phyloP scores from a whole-genome alignment of 2,113 vertebrate genomes.

The Cryptoleucopteryx plumbea region DNA sequence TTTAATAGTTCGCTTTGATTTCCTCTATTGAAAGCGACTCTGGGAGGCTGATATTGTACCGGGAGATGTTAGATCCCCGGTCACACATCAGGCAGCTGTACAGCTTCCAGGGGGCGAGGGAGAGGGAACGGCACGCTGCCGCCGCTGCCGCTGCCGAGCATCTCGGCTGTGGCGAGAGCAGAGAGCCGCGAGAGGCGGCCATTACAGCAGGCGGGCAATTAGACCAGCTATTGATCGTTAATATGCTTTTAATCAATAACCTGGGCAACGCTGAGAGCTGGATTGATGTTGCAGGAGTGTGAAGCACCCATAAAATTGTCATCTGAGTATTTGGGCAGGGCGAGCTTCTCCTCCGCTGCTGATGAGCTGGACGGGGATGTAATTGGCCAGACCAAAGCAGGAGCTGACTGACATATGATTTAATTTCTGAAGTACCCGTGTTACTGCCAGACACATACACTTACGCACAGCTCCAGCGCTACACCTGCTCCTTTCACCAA shows the following conservation, averaged over 20 bases:
- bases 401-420: neutral
- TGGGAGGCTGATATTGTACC: neutral
- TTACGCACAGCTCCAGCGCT: neutral
- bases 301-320: neutral
- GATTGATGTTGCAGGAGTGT: neutral
- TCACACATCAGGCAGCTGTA: neutral
- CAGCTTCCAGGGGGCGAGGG: neutral
- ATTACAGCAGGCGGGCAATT: neutral
- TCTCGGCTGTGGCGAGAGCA: fast-evolving
- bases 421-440: neutral
- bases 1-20: constrained; percentile 47
- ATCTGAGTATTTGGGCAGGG: neutral
- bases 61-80: neutral
- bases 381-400: neutral
- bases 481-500: fast-evolving
- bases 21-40: neutral
- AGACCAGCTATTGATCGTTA: neutral
- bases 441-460: neutral
- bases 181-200: neutral
- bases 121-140: neutral
- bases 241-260: constrained; percentile 6
- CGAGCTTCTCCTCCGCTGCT: neutral
- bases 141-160: neutral
- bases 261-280: neutral
- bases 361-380: neutral